These are phyloP conservation scores for Camponotus vicinus DNA, from an alignment of 1,140 invertebrate species.

Conservation along the genomic window DNA sequence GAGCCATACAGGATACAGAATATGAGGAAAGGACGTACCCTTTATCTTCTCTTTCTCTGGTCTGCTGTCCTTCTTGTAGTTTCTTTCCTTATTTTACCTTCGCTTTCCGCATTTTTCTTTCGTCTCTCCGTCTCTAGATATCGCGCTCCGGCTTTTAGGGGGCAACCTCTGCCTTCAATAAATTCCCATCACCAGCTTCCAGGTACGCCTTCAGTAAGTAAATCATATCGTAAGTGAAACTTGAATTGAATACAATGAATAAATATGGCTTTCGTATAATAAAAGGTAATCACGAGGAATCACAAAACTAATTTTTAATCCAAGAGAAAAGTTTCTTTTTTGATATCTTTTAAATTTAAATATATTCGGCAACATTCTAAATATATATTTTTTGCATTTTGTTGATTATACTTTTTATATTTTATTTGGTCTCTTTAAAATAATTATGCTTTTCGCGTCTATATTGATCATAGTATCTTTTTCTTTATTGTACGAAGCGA, in stretches of 20 bases:
- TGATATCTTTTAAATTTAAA: background rate
- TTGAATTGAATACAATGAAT: constrained; percentile 86
- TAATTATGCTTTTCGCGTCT: background rate
- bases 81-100: constrained; percentile 41
- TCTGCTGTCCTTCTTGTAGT: constrained; percentile 55
- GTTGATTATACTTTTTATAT: background rate
- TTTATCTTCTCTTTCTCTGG: constrained; percentile 68
- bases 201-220: constrained; percentile 80
- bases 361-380: background rate
- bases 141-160: constrained; percentile 74
- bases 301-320: constrained; percentile 24
- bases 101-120: background rate
- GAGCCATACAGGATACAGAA: constrained; percentile 69
- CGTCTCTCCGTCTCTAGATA: constrained; percentile 34
- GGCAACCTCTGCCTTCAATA: constrained; percentile 79
- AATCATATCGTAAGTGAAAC: constrained; percentile 85
- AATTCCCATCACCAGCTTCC: constrained; percentile 82
- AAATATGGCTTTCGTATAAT: constrained; percentile 84
- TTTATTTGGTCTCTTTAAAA: background rate
- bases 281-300: constrained; percentile 64
- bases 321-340: background rate
- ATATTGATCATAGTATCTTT: background rate
- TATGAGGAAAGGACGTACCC: constrained; percentile 69
- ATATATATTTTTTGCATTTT: background rate
- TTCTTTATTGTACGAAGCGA: constrained; percentile 7